Evolutionary conservation across 2,797 vertebrate species (phyloP), one percentile per base, ranked within the genome.

Genomic region (Enteromius trimaculatus): DNA sequence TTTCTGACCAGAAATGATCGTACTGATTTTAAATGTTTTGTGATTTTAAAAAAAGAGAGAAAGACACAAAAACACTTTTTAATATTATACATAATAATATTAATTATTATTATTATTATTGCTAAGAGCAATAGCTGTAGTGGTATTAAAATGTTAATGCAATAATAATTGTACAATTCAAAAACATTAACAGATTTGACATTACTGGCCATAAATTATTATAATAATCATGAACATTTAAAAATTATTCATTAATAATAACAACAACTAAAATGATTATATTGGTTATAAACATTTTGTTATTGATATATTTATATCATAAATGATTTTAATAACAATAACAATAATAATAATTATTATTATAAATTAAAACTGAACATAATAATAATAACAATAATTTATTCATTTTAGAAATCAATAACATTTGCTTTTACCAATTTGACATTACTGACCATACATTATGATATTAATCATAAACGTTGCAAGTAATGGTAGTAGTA

Each of bases 21-120:
- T 14, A 60, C 10, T 58, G 4, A 58, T 58, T 11, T 11, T 58
- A 58, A 23, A 58, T 11, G n/a, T 13, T 58, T 11, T 55, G 53
- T n/a, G 21, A 55, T n/a, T 31, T 31, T 4, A 4, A 17, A 19
- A 19, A 58, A 23, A 58, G 23, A 23, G 7, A 10, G 1, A n/a
- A n/a, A 0, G 0, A 6, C 1, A 47, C 3, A 55, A n/a, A n/a
- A n/a, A 9, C 1, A n/a, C 7, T 1, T 55, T 55, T n/a, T 55
- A 55, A 55, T 55, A 10, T n/a, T 10, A 26, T 60, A 23, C 11
- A 60, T 60, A 58, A 11, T 11, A 23, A 23, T 58, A 37, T 37
- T 6, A 47, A 29, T 29, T 29, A 47, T 14, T 47, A 44, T 11
- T 3, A 44, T 13, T 11, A 26, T 26, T 60, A 60, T 1, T 60